Base-by-base conservation (phyloP, 2,888 invertebrate species). In the Acutogordius australiensis region DNA sequence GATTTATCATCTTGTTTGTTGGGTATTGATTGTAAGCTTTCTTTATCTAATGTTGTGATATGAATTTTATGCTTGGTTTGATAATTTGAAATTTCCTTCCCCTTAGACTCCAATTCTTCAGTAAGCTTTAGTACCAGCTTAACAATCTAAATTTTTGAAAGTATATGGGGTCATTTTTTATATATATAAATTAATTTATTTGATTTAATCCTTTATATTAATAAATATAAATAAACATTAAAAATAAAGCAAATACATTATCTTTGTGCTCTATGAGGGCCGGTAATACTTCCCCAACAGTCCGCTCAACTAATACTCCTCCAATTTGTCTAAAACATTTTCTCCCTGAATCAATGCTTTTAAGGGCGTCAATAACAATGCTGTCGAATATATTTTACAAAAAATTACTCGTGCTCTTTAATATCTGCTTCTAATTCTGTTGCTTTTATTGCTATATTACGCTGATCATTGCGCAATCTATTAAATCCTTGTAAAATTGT, bases 311-410 rank as follows among this genome's bases (percentile, higher is more conserved):
- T 61, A 91, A 75, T 61, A 91, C 82, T 28, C 90, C 90, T 60
- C 90, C 90, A 64, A 91, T 80, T 76, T 90, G 79, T 67, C 88
- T 79, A 71, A 82, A 91, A 71, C 91, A 91, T 63, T 82, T 85
- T 65, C 88, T 78, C 60, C 78, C 78, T 18, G 78, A 78, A 68
- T 84, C 83, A 27, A 87, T 82, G 62, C 80, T 80, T 69, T 82
- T 80, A 63, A 94, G 74, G 18, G 88, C 86, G 67, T 88, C 88
- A 65, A 88, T 82, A 61, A 94, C 91, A 71, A 90, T 80, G 71
- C 90, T 91, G 64, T 1, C 45, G 23, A 28, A 72, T 57, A 75
- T 72, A 63, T 26, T 2, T 8, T 2, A 13, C 23, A 61, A 62
- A n/a, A 4, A 56, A 67, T 64, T 75, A 91, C 90, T 84, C 88